Evolutionary conservation across 2,113 vertebrate species (phyloP), one percentile per base, ranked within the genome.

Genomic region (Pelusios castaneus): DNA sequence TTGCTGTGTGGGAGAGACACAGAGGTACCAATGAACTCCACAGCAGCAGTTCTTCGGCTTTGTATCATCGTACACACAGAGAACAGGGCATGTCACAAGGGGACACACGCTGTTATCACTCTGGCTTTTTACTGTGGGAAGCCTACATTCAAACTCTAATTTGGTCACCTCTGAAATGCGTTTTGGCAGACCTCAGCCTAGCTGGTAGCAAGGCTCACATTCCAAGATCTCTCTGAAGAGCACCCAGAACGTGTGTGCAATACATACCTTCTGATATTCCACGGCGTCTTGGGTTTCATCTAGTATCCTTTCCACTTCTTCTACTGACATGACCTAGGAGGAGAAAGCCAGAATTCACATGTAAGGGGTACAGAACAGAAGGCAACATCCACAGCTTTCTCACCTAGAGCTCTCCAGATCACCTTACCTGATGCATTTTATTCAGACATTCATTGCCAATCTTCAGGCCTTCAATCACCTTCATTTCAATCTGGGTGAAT

Each of bases 371-470:
- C 7, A 2, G 13, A 54, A 49, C 21, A 7, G 3, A n/a, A 67
- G 41, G 9, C 1, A 78, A 45, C 12, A 41, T 49, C 2, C 41
- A 14, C 58, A 51, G 34, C 47, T 13, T 34, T 1, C 2, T 1
- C 1, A 29, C 1, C 29, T n/a, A 1, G 6, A 0, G 3, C 2
- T 27, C 3, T 3, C 24, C 10, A 0, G 8, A 29, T 24, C 81
- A 5, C n/a, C 90, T 0, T 31, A 99, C 99, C 99, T 99, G 99
- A 24, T 99, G 99, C 99, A 99, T 99, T 96, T 99, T 99, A 95
- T 99, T 99, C 95, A 99, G 98, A 96, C 99, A 99, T 5, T 99
- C 99, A 0, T 99, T 99, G 91, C 99, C 99, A 0, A 99, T 95
- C 96, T 99, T 99, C 92, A 99, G 89, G 0, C 99, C 99, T 58